Conservation (phyloP, 2,113 vertebrate species). For the Scortum barcoo region DNA sequence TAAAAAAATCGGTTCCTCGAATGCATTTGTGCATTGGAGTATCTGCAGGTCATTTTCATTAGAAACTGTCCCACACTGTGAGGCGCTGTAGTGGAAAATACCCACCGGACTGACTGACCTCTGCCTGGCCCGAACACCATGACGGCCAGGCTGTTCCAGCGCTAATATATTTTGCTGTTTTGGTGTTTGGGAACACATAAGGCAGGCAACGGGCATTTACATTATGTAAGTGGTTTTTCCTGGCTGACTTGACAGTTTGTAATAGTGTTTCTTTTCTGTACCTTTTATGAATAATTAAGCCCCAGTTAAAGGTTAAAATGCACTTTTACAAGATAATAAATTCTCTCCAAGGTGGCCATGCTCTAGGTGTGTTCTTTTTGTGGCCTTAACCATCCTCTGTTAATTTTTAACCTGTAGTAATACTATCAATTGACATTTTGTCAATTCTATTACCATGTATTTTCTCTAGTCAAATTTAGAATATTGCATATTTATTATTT, state of each 20-base stretch:
- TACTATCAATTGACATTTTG: neutral
- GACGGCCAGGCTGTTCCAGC: constrained; percentile 16
- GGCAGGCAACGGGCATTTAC: constrained; percentile 16
- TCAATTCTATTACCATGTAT: neutral
- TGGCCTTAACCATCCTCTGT: constrained; percentile 16
- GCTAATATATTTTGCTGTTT: constrained; percentile 27
- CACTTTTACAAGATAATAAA: constrained; percentile 25
- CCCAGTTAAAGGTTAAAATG: constrained; percentile 45
- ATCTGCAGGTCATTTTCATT: constrained; percentile 10
- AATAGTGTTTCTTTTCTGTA: constrained; percentile 5
- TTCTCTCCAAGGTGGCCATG: constrained; percentile 14
- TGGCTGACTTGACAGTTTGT: constrained; percentile 27
- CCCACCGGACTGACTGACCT: constrained; percentile 25
- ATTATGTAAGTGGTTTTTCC: neutral
- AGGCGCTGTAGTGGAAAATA: constrained; percentile 1
- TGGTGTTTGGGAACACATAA: constrained; percentile 33
- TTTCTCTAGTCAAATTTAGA: neutral
- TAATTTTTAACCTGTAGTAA: neutral
- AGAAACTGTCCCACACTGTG: neutral
- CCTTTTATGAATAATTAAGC: constrained; percentile 58
- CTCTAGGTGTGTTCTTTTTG: neutral
- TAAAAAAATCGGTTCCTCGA: neutral
- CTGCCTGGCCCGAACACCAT: constrained; percentile 18
- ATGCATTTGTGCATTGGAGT: neutral
- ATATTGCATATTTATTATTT: neutral